Evolutionary conservation across 2,797 vertebrate species (phyloP).

Genomic region (Crenuchus spilurus): DNA sequence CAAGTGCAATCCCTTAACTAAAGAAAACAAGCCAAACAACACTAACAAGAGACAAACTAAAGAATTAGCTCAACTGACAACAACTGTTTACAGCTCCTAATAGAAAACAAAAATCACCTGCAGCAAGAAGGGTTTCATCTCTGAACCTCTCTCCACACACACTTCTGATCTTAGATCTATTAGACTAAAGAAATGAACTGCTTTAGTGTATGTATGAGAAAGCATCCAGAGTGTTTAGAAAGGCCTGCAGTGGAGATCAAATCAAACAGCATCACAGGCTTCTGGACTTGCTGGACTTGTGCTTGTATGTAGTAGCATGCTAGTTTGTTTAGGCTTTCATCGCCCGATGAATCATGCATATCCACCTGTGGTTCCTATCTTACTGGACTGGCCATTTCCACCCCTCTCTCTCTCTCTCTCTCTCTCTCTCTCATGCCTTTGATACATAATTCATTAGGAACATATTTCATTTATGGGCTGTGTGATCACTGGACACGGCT

Average conservation of each 20-base stretch:
- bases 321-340: constrained; percentile 44
- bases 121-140: not conserved
- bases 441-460: constrained; percentile 59
- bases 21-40: constrained; percentile 39
- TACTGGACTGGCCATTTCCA: constrained; percentile 31
- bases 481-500: constrained; percentile 51
- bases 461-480: constrained; percentile 58
- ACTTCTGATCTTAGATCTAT: not conserved
- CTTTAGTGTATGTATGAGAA: constrained; percentile 1
- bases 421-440: constrained; percentile 32
- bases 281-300: not conserved
- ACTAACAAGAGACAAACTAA: constrained; percentile 34
- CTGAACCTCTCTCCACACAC: not conserved
- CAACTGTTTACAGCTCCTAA: not conserved
- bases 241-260: constrained; percentile 6
- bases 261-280: constrained; percentile 27
- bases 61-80: constrained; percentile 30
- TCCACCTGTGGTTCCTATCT: constrained; percentile 47
- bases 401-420: constrained; percentile 1
- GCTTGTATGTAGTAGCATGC: not conserved
- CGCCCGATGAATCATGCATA: constrained; percentile 54
- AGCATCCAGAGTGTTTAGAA: not conserved
- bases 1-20: constrained; percentile 37
- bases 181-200: not conserved
- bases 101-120: constrained; percentile 1